Conservation (phyloP, 2,113 vertebrate genomes). For the Hemiprocne comata region DNA sequence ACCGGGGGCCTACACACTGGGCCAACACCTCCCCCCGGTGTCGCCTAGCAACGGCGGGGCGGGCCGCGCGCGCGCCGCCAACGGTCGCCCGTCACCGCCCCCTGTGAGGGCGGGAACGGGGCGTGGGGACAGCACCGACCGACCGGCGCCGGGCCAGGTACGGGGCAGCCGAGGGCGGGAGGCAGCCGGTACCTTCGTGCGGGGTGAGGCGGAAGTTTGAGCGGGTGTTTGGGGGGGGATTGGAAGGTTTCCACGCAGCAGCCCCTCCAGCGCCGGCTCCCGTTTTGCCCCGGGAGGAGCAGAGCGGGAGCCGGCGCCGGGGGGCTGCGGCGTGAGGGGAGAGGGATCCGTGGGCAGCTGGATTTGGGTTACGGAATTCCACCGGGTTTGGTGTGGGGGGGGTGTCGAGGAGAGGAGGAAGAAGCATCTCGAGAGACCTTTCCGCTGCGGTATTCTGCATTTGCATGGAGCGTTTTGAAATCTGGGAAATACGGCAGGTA, state of each 20-base stretch:
- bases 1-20: too few species aligned
- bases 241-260: background rate
- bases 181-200: background rate
- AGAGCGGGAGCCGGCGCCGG: background rate
- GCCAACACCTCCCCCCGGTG: background rate
- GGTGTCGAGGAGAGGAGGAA: background rate
- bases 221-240: too few species aligned
- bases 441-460: background rate
- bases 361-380: background rate
- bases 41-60: conserved; percentile 74
- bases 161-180: background rate
- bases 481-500: background rate
- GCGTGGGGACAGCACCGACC: background rate
- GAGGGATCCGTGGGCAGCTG: background rate
- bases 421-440: background rate
- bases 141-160: background rate
- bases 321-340: background rate
- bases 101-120: background rate
- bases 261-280: background rate
- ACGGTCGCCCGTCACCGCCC: background rate
- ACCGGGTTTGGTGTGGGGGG: too few species aligned
- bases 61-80: background rate
- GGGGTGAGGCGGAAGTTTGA: background rate
- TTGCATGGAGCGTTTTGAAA: background rate
- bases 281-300: background rate